Evolutionary conservation across 2,113 vertebrate species (phyloP).

Genomic region (Chascanopsetta lugubris): DNA sequence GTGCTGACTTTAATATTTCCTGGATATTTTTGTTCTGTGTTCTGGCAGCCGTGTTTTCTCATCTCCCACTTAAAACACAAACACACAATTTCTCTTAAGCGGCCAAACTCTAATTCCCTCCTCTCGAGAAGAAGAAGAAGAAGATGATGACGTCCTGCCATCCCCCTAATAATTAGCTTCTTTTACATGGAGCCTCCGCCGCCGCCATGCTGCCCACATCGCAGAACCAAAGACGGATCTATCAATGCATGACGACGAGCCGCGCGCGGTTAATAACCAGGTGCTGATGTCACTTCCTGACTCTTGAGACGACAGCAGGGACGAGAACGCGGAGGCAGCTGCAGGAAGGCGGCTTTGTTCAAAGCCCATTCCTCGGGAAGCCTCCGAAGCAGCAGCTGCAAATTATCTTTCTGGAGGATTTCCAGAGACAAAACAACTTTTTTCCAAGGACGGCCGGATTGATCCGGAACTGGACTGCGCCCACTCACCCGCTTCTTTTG

Average conservation of each 20-base stretch:
- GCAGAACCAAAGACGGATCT: slow-evolving; percentile 30
- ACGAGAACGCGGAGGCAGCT: slow-evolving; percentile 6
- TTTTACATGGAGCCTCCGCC: slow-evolving; percentile 12
- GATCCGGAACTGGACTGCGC: slow-evolving; percentile 7
- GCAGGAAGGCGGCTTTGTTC: slow-evolving; percentile 7
- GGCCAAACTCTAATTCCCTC: background rate
- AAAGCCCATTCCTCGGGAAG: slow-evolving; percentile 15
- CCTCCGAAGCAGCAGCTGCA: slow-evolving; percentile 4
- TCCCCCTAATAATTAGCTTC: slow-evolving; percentile 32
- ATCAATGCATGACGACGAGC: background rate
- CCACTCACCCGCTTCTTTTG: slow-evolving; percentile 22
- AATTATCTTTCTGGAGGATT: slow-evolving; percentile 14
- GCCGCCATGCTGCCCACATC: slow-evolving; percentile 11
- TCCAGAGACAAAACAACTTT: slow-evolving; percentile 28
- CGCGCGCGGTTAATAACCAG: slow-evolving; percentile 53
- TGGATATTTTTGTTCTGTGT: background rate
- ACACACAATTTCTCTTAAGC: background rate
- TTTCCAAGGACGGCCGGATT: slow-evolving; percentile 1
- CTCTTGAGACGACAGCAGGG: slow-evolving; percentile 1
- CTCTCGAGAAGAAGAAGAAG: slow-evolving; percentile 29
- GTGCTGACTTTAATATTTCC: slow-evolving; percentile 9
- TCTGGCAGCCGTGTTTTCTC: background rate
- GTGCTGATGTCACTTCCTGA: slow-evolving; percentile 15
- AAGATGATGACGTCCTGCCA: slow-evolving; percentile 31
- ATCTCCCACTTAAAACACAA: background rate